phyloP scores from a whole-genome alignment of 2,888 invertebrate species.

The Reticulitermes lucifugus region DNA sequence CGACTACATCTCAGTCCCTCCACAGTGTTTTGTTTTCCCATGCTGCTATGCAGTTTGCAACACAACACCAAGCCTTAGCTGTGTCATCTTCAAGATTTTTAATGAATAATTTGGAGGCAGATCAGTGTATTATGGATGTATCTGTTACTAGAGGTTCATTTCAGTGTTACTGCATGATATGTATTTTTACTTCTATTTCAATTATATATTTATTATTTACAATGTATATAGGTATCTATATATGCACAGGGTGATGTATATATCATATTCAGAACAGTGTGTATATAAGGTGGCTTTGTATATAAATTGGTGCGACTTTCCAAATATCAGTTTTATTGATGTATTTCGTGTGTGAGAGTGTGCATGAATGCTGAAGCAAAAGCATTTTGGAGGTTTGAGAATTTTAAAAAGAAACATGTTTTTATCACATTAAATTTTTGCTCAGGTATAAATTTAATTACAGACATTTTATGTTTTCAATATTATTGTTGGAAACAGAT shows the following conservation, averaged over 20 bases:
- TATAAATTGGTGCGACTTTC: slow-evolving; percentile 22
- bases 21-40: too few relatives aligned
- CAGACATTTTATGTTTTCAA: neutral
- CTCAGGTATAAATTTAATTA: slow-evolving; percentile 34
- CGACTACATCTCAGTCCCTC: too few relatives aligned
- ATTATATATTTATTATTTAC: slow-evolving; percentile 32
- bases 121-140: neutral
- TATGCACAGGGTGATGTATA: slow-evolving; percentile 18
- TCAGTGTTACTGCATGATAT: slow-evolving; percentile 28
- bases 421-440: slow-evolving; percentile 16
- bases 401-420: neutral
- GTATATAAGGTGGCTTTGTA: neutral
- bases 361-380: slow-evolving; percentile 33
- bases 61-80: too few relatives aligned
- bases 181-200: slow-evolving; percentile 33
- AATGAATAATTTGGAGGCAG: neutral
- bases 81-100: too few relatives aligned
- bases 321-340: slow-evolving; percentile 2
- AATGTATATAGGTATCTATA: slow-evolving; percentile 29
- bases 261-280: neutral
- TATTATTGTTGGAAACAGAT: neutral
- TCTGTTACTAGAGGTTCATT: neutral
- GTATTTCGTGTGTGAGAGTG: slow-evolving; percentile 3
- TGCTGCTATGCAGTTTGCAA: too few relatives aligned
- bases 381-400: slow-evolving; percentile 36